Conservation (phyloP, 1,140 invertebrate genomes). For the Holotrichia oblita region DNA sequence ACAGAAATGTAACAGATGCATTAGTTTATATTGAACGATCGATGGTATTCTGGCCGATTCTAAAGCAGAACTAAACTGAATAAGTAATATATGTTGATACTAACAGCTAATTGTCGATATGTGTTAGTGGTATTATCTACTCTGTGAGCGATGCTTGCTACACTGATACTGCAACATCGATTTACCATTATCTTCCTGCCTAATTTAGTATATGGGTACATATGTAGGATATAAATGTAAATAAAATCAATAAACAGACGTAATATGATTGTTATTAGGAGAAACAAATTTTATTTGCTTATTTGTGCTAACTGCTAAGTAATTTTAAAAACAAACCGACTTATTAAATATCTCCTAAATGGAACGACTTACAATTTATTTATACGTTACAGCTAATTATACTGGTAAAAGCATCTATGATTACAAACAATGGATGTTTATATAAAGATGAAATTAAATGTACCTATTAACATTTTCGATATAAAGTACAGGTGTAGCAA, state of each 20-base stretch:
- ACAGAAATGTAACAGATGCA: slow-evolving; percentile 16
- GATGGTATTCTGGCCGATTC: not conserved
- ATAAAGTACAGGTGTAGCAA: too few species aligned
- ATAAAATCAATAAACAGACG: slow-evolving; percentile 37
- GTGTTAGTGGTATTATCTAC: not conserved
- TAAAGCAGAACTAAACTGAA: not conserved
- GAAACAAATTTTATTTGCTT: not conserved
- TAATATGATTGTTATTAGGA: not conserved
- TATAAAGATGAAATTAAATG: too few species aligned
- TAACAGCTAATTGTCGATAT: not conserved
- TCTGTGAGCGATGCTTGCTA: slow-evolving; percentile 1
- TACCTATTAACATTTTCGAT: too few species aligned
- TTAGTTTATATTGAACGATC: not conserved
- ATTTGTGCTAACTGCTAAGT: too few species aligned
- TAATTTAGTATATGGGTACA: slow-evolving; percentile 1
- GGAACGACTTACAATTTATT: too few species aligned
- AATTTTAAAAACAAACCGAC: too few species aligned
- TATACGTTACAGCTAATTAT: too few species aligned
- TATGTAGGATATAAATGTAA: not conserved
- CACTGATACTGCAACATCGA: slow-evolving; percentile 26
- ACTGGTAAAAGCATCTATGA: too few species aligned
- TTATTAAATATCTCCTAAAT: too few species aligned
- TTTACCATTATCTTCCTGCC: slow-evolving; percentile 21
- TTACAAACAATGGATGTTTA: too few species aligned
- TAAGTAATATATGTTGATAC: not conserved